Evolutionary conservation across 2,888 invertebrate genomes (phyloP), one percentile per base, ranked within the genome.

Genomic region (Ceraclea dissimilis): DNA sequence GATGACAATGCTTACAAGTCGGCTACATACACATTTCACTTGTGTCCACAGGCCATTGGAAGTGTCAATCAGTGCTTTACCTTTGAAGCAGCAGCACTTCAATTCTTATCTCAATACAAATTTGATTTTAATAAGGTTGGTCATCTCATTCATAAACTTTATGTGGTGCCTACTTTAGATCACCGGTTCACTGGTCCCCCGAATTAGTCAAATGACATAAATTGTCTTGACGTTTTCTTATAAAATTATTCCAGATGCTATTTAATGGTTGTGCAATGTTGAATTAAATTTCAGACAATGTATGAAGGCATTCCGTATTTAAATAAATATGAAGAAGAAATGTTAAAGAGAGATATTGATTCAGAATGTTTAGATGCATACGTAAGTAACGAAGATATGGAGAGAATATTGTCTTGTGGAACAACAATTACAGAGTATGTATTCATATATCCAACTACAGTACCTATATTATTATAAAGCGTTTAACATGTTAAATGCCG

Each of bases 51-150:
- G 66, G 68, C 78, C 1, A 79, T 86, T 67, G 82, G 80, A 1
- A 76, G 77, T 50, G 70, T 82, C n/a, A 79, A 84, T 65, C 79
- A 79, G 61, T 70, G 74, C 22, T 82, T 85, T 66, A 71, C 76
- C 46, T 84, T 83, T 65, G 83, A 86, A 72, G 78, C 82, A 1
- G 79, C 81, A 1, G 79, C 83, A 2, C 65, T 86, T 13, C 78
- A 80, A 57, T 90, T 88, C 69, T 72, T 88, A 33, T 76, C 78
- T 63, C 68, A 67, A 52, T 74, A 84, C 66, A 78, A 80, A 20
- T 86, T 86, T 70, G 81, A 90, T 71, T 90, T 88, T 67, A 88
- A 89, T 69, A 86, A 87, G 82, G 89, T 88, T 75, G 52, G 31
- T 31, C n/a, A n/a, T n/a, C n/a, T n/a, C n/a, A n/a, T 22, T n/a